Percentiles rank a stretch among this genome's conserved stretches.
phyloP scores from a whole-genome alignment of 2,797 vertebrate species.

The Meriones psammophilus region DNA sequence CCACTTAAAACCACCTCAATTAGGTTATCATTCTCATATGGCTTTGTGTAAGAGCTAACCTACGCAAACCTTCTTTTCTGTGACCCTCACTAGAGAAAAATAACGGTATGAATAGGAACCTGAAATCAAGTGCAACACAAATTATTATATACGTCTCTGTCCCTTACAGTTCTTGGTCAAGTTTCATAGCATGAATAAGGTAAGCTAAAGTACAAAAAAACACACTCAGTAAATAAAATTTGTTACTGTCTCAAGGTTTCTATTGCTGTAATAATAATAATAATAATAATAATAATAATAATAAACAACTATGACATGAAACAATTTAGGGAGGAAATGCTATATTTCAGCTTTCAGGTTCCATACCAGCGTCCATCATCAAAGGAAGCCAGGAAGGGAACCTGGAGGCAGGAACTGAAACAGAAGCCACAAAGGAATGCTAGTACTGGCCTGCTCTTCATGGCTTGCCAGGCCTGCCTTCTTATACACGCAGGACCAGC shows the following conservation, averaged over 20 bases:
- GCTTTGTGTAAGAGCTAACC: background rate
- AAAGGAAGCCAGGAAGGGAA: background rate
- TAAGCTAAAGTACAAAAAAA: slow-evolving; percentile 60
- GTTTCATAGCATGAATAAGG: slow-evolving; percentile 49
- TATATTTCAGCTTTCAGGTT: background rate
- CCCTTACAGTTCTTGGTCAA: slow-evolving; percentile 64
- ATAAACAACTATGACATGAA: background rate
- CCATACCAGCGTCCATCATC: background rate
- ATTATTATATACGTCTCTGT: slow-evolving; percentile 48
- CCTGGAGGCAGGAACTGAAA: background rate
- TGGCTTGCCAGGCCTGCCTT: background rate
- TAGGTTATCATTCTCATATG: slow-evolving; percentile 41
- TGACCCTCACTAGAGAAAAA: background rate
- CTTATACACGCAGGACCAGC: background rate
- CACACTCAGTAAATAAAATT: slow-evolving; percentile 61
- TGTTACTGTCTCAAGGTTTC: background rate
- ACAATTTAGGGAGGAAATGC: background rate
- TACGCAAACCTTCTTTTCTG: background rate
- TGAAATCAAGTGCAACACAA: slow-evolving; percentile 26
- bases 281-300: background rate
- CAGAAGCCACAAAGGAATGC: background rate
- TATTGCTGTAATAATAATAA: background rate
- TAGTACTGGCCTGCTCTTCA: background rate
- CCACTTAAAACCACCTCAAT: background rate
- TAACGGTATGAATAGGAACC: background rate